phyloP scores from a whole-genome alignment of 2,113 vertebrate species.

The Macaca nemestrina region DNA sequence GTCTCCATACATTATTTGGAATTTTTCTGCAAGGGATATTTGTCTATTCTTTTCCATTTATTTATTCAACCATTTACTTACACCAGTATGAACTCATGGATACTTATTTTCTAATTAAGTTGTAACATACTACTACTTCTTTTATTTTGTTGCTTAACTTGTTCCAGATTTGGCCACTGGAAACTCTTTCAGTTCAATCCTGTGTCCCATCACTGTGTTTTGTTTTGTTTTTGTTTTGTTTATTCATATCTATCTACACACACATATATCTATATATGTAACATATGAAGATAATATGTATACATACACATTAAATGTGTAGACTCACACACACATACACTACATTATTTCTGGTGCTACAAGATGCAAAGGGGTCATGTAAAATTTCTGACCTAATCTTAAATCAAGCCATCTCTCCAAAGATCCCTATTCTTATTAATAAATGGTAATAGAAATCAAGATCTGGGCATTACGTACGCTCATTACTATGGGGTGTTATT shows the following conservation, averaged over 20 bases:
- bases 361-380: too few species aligned
- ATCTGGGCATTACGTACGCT: background rate
- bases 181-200: background rate
- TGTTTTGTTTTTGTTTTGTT: background rate
- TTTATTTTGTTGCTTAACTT: too few species aligned
- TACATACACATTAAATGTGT: too few species aligned
- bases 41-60: background rate
- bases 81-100: accelerated
- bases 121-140: too few species aligned
- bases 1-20: background rate
- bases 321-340: background rate
- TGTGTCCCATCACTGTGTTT: too few species aligned
- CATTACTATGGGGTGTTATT: background rate
- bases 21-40: too few species aligned
- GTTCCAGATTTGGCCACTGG: background rate
- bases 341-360: background rate
- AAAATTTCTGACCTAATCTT: background rate
- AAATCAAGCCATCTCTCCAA: background rate
- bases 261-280: too few species aligned
- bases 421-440: accelerated
- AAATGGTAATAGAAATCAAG: background rate
- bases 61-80: background rate
- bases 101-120: background rate
- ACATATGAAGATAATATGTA: too few species aligned
- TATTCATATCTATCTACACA: background rate